These are phyloP conservation scores for Heptranchias perlo DNA, from an alignment of 2,113 vertebrate genomes.

Conservation along the genomic window DNA sequence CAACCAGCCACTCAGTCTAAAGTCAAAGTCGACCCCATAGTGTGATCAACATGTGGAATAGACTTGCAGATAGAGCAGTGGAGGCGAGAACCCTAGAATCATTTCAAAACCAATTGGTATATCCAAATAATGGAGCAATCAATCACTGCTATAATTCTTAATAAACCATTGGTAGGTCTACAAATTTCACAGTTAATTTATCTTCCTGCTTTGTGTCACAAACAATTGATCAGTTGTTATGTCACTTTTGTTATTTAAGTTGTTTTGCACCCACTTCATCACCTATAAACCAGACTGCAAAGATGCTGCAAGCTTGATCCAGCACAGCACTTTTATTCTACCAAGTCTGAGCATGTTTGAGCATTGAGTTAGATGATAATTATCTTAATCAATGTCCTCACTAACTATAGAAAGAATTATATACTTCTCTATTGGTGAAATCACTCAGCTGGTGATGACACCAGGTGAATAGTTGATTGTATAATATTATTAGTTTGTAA, in stretches of 20 bases:
- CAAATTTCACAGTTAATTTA: neutral
- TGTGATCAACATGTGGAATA: neutral
- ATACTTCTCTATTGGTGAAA: neutral
- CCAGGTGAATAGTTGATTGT: neutral
- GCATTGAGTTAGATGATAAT: neutral
- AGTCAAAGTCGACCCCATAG: neutral
- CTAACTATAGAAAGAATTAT: neutral
- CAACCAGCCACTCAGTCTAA: neutral
- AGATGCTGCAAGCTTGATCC: neutral
- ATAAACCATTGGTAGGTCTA: neutral
- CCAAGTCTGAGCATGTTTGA: neutral
- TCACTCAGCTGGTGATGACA: neutral
- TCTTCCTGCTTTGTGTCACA: neutral
- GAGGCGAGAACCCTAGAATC: neutral
- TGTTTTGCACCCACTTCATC: neutral
- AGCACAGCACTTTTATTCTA: neutral
- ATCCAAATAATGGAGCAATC: neutral
- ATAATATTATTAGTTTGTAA: neutral
- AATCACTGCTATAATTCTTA: neutral
- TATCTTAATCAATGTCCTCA: neutral
- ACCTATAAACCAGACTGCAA: neutral
- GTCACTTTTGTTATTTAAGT: neutral
- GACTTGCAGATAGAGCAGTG: neutral
- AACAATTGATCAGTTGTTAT: neutral
- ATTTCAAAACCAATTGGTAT: neutral